Base-by-base conservation (phyloP, 2,888 invertebrate genomes). In the Allolobophora icterica region DNA sequence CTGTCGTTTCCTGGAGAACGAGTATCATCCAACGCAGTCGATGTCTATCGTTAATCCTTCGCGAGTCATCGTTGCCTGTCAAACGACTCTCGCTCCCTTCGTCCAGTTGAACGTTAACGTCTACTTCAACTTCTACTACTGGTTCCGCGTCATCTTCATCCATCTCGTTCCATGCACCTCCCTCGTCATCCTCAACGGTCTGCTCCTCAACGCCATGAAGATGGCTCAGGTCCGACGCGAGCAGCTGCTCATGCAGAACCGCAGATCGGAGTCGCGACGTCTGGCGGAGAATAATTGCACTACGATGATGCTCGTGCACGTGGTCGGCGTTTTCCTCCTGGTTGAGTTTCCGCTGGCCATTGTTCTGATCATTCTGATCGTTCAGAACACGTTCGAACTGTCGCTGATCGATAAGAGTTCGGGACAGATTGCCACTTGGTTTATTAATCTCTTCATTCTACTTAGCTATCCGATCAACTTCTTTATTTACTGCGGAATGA, bases 401-500 rank as follows among this genome's bases (percentile, higher is more conserved):
- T 89, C 33, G 38, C 40, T 92, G 34, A 84, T 91, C 40, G 34
- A 42, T 30, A 42, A 52, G 30, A 58, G 38, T 30, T 58, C 71
- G 11, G 30, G 89, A 30, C 38, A 52, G 34, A 58, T 94, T 13
- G 93, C 94, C 91, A 93, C 94, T 13, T 93, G 94, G 84, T 97
- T 98, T 94, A 97, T 98, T 19, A 98, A 98, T 96, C 98, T 98
- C 96, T 97, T 98, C 95, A 97, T 99, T 92, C 97, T 98, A 92
- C 96, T 98, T 84, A 98, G 98, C 89, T 98, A 98, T 95, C 98
- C 98, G 24, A 97, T 98, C 91, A 98, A 98, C 95, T 98, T 99
- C 94, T 98, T 98, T 92, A 98, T 98, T 93, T 99, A 99, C 94
- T 98, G 98, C 95, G 98, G 98, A 38, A 99, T 99, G 99, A 98